Evolutionary conservation across 2,888 invertebrate species (phyloP), one percentile per base, ranked within the genome.

Genomic region (Ennomos quercinarius): DNA sequence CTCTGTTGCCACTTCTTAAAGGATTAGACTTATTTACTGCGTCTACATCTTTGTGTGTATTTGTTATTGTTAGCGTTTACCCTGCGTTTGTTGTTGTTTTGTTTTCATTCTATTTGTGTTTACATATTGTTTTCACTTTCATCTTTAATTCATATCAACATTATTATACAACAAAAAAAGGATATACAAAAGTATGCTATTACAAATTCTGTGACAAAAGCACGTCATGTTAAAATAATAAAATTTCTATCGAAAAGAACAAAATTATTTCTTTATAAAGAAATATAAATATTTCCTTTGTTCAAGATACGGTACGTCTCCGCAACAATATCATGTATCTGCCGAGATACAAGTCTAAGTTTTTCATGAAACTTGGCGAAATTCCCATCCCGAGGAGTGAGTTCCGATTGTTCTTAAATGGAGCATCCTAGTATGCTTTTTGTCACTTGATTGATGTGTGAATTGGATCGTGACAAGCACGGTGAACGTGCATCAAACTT

Each of bases 331-430:
- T 63, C 56, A 50, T 53, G 48, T 48, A 57, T 51, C 34, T 57
- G 57, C 35, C 35, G 10, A 61, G 60, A 48, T 40, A 44, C 46
- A 54, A 48, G 61, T 43, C 42, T 2, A 76, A 77, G 73, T 76
- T 76, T 76, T 75, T 73, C 76, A 66, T 71, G 71, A 71, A 72
- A 77, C 70, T 74, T 52, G 10, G 43, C 55, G 34, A 60, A 69
- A 66, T 65, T 60, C 45, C 27, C 11, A 4, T 48, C 45, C 44
- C 51, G 64, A 62, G 68, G 68, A 72, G 66, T 70, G 41, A 54
- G 45, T 76, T 48, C 9, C 50, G 12, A 48, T 60, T 63, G 67
- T 77, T 72, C 76, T 76, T 76, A 73, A 73, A 72, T 70, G 64
- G 67, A 70, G 55, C 63, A 39, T 52, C 59, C 61, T 64, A 67